phyloP scores from a whole-genome alignment of 2,797 vertebrate species.

The Acanthiza pusilla region DNA sequence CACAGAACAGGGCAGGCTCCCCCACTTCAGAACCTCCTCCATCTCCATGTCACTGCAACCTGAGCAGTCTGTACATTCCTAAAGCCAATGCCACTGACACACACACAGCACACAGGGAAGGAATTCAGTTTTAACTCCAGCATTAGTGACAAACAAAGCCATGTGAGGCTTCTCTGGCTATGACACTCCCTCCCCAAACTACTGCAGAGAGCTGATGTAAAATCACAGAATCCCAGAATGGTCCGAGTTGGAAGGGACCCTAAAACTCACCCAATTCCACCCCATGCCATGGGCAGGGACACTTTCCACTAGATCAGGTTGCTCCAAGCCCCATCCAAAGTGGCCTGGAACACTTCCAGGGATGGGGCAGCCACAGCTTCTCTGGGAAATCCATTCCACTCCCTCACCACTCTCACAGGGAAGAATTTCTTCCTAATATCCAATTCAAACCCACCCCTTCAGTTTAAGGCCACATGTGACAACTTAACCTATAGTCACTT shows the following conservation, averaged over 20 bases:
- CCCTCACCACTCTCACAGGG: not conserved
- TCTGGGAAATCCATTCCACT: not conserved
- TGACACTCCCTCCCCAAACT: not conserved
- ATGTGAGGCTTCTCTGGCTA: not conserved
- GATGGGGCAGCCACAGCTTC: not conserved
- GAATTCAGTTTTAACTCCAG: not conserved
- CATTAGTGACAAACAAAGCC: not conserved
- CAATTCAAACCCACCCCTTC: not conserved
- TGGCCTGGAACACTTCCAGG: not conserved
- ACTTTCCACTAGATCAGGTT: not conserved
- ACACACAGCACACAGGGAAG: not conserved
- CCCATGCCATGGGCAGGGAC: not conserved
- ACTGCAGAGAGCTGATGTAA: not conserved
- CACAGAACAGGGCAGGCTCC: not conserved
- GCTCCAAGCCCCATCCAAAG: not conserved
- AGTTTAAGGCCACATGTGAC: not conserved
- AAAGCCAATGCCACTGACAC: not conserved
- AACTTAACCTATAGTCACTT: not conserved
- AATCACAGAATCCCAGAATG: not conserved
- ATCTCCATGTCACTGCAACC: not conserved
- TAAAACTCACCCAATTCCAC: not conserved
- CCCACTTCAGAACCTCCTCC: not conserved
- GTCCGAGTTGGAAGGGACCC: not conserved
- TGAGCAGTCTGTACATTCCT: not conserved
- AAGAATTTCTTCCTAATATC: not conserved